These are phyloP conservation scores for Drosophila ananassae DNA, from an alignment of 1,140 invertebrate species.

Conservation along the genomic window DNA sequence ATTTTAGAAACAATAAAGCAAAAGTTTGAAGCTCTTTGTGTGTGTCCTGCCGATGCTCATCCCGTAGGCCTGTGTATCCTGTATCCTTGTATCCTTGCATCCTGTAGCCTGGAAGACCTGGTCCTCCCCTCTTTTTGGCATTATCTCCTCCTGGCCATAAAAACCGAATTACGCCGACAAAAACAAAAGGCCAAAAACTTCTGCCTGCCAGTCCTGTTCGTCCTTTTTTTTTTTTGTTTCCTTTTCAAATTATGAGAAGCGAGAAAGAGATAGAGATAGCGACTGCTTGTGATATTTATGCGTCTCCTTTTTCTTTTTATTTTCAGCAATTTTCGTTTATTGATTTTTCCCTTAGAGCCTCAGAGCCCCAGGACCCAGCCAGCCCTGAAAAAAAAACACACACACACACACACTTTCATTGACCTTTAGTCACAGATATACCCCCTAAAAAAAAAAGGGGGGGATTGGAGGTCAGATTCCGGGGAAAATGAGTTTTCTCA, in stretches of 20 bases:
- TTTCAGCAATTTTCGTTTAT: conserved; percentile 65
- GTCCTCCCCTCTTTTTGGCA: too few relatives aligned
- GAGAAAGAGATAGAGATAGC: not conserved
- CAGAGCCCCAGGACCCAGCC: too few relatives aligned
- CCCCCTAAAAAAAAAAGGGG: not conserved
- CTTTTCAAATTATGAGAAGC: conserved; percentile 47
- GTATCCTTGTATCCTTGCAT: not conserved
- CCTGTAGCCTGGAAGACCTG: conserved; percentile 23
- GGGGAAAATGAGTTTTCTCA: conserved; percentile 38
- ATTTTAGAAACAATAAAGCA: conserved; percentile 79
- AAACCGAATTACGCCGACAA: conserved; percentile 64
- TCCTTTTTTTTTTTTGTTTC: not conserved
- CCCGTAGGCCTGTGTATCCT: conserved; percentile 6
- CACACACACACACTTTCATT: not conserved
- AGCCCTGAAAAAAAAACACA: not conserved
- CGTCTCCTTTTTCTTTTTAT: conserved; percentile 35
- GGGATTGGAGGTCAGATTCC: conserved; percentile 24
- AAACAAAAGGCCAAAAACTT: conserved; percentile 64
- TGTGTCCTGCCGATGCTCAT: conserved; percentile 50
- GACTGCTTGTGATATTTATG: conserved; percentile 41
- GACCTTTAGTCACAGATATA: conserved; percentile 31
- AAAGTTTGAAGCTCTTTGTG: conserved; percentile 75
- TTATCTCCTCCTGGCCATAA: conserved; percentile 37
- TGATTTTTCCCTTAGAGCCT: conserved; percentile 46
- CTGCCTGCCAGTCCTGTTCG: conserved; percentile 4